These are phyloP conservation scores for Papilio protenor DNA, from an alignment of 2,888 invertebrate species.

Conservation along the genomic window DNA sequence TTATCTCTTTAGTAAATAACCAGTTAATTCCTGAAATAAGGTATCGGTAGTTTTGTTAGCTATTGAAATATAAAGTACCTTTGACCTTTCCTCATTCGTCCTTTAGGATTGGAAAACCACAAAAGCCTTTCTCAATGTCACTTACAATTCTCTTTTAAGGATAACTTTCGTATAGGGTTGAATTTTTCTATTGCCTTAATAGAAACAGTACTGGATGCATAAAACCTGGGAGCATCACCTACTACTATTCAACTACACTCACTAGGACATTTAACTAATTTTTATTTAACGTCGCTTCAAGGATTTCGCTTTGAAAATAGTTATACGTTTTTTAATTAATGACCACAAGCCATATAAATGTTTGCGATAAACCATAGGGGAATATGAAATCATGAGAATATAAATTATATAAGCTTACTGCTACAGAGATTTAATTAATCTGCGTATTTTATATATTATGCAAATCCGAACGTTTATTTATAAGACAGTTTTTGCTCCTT, in stretches of 20 bases:
- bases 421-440: neutral
- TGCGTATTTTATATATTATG: neutral
- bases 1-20: neutral
- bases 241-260: neutral
- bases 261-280: neutral
- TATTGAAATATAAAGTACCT: neutral
- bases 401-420: neutral
- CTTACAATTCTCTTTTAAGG: neutral
- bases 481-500: neutral
- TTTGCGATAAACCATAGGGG: neutral
- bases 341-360: slow-evolving; percentile 8
- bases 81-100: neutral
- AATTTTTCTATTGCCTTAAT: neutral
- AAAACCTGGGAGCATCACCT: neutral
- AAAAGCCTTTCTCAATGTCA: neutral
- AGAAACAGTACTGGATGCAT: neutral
- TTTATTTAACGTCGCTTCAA: neutral
- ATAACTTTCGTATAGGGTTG: neutral
- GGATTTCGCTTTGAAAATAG: slow-evolving; percentile 1
- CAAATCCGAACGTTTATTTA: too few relatives aligned
- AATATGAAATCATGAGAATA: neutral
- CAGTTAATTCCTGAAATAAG: neutral
- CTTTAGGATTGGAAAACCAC: neutral
- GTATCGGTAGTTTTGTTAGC: neutral
- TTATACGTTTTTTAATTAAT: slow-evolving; percentile 8